Evolutionary conservation across 2,888 invertebrate species (phyloP).

Genomic region (Eupithecia dodoneata): DNA sequence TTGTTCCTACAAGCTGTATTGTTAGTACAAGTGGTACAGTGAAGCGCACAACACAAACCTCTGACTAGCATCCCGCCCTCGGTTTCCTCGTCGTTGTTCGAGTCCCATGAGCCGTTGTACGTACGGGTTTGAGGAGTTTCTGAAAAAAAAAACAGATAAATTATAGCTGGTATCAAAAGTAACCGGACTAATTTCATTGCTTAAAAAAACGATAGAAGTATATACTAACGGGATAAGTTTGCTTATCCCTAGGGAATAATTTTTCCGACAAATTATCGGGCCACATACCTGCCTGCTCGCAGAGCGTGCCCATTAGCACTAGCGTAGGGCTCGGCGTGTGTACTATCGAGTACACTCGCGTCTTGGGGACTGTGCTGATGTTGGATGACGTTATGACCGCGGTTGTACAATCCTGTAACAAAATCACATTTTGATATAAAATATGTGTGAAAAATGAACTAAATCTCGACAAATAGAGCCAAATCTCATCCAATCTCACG

Average conservation of each 20-base stretch:
- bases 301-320: slow-evolving; percentile 73
- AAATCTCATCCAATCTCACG: too few relatives aligned
- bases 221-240: too few relatives aligned
- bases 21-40: slow-evolving; percentile 12
- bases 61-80: slow-evolving; percentile 64
- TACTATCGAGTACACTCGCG: slow-evolving; percentile 89
- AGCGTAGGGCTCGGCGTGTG: slow-evolving; percentile 86
- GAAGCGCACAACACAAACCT: slow-evolving; percentile 53
- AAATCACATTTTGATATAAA: not conserved
- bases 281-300: slow-evolving; percentile 57
- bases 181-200: too few relatives aligned
- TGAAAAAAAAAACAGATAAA: slow-evolving; percentile 33
- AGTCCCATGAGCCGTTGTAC: slow-evolving; percentile 73
- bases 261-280: too few relatives aligned
- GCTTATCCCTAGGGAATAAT: too few relatives aligned
- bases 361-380: slow-evolving; percentile 91
- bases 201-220: too few relatives aligned
- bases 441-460: too few relatives aligned
- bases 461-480: too few relatives aligned
- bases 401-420: slow-evolving; percentile 88
- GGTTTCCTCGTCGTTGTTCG: slow-evolving; percentile 66
- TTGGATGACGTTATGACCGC: slow-evolving; percentile 94
- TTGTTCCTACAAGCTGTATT: not conserved
- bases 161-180: not conserved
- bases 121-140: slow-evolving; percentile 63